Evolutionary conservation across 1,140 invertebrate genomes (phyloP).

Genomic region (Pseudomyrmex dendroicus): DNA sequence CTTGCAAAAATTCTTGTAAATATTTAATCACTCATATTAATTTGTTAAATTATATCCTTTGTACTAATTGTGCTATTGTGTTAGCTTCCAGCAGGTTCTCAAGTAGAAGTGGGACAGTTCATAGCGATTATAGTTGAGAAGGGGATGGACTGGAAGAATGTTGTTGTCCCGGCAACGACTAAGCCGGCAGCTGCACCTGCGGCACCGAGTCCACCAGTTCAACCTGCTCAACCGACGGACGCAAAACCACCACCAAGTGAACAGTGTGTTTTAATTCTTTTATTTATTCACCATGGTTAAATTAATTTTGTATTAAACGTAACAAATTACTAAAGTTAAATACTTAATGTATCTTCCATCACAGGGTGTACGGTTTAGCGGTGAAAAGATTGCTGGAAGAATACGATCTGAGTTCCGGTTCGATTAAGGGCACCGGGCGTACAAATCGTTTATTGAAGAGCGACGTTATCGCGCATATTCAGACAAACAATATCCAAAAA

Average conservation of each 20-base stretch:
- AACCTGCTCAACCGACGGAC: constrained; percentile 75
- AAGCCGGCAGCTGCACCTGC: constrained; percentile 77
- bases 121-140: constrained; percentile 95
- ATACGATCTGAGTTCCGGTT: constrained; percentile 85
- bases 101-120: constrained; percentile 93
- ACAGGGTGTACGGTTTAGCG: constrained; percentile 87
- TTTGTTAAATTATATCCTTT: background rate
- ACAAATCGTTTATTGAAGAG: constrained; percentile 88
- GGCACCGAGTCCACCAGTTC: constrained; percentile 57
- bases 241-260: constrained; percentile 74
- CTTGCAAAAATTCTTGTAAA: constrained; percentile 94
- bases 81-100: constrained; percentile 90
- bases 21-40: constrained; percentile 39
- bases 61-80: background rate
- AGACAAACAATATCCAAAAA: constrained; percentile 86
- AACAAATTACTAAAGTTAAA: background rate
- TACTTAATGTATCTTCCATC: constrained; percentile 24
- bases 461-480: constrained; percentile 87
- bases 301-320: too few species aligned
- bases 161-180: constrained; percentile 79
- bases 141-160: constrained; percentile 82
- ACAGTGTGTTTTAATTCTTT: constrained; percentile 75
- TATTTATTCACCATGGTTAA: constrained; percentile 5
- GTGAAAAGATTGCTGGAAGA: constrained; percentile 87
- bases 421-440: constrained; percentile 87